These are phyloP conservation scores for Chrysemys picta DNA, from an alignment of 2,113 vertebrate species.

Conservation along the genomic window DNA sequence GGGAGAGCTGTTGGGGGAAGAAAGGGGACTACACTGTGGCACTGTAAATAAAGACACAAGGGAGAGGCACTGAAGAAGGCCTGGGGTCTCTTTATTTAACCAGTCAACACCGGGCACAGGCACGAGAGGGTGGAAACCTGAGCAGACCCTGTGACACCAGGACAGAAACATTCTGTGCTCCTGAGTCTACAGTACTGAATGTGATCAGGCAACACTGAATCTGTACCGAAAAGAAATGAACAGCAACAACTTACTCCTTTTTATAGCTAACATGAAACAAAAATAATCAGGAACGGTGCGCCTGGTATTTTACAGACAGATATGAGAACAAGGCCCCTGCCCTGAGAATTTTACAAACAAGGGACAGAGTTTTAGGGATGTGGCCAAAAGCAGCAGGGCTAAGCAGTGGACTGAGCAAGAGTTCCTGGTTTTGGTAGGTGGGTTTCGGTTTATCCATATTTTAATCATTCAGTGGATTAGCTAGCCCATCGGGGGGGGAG, in stretches of 20 bases:
- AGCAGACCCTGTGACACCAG: too few species aligned
- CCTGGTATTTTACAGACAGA: background rate
- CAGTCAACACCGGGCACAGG: too few species aligned
- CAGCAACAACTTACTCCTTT: accelerated
- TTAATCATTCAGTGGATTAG: background rate
- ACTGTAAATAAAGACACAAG: too few species aligned
- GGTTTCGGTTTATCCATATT: background rate
- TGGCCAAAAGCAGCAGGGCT: background rate
- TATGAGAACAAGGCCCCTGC: accelerated
- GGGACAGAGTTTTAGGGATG: accelerated
- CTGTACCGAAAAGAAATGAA: background rate
- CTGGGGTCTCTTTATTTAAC: too few species aligned
- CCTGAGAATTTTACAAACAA: background rate
- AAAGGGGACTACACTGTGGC: too few species aligned
- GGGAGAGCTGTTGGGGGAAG: too few species aligned
- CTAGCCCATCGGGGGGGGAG: background rate
- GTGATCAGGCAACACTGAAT: accelerated
- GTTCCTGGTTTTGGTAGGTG: background rate
- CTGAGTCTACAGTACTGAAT: background rate
- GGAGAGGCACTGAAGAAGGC: too few species aligned
- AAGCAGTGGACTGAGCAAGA: accelerated
- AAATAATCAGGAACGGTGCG: background rate
- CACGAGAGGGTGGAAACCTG: too few species aligned
- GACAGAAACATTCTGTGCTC: background rate
- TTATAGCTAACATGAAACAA: too few species aligned